A percentile compares a stretch with the other conserved stretches of the same genome.
These are phyloP conservation scores for Archivesica marissinica DNA, from an alignment of 1,140 invertebrate genomes.

Conservation along the genomic window DNA sequence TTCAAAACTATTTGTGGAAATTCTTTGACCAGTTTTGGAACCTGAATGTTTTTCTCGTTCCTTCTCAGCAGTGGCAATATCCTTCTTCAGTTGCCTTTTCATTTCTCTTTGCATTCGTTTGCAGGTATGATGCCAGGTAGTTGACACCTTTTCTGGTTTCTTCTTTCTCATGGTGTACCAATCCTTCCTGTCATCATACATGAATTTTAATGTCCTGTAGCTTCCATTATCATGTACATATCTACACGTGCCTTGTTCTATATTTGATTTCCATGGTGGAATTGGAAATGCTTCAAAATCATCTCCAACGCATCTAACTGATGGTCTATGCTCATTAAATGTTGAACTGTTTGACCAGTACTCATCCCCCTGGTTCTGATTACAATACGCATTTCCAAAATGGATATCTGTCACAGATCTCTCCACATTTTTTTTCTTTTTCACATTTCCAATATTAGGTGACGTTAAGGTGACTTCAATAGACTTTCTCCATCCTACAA, in stretches of 20 bases:
- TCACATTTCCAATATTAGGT: constrained; percentile 24
- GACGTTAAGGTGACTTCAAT: constrained; percentile 56
- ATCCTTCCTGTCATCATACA: constrained; percentile 65
- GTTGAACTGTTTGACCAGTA: constrained; percentile 30
- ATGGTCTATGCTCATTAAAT: constrained; percentile 25
- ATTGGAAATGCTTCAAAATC: constrained; percentile 64
- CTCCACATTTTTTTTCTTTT: constrained; percentile 56
- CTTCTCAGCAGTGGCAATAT: constrained; percentile 61
- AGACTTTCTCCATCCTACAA: constrained; percentile 68
- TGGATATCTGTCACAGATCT: constrained; percentile 50
- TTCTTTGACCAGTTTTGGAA: constrained; percentile 1
- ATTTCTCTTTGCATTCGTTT: constrained; percentile 72
- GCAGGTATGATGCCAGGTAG: constrained; percentile 67
- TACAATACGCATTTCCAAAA: constrained; percentile 17
- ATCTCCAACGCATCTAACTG: constrained; percentile 68
- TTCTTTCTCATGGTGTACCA: constrained; percentile 72
- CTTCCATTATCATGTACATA: constrained; percentile 78
- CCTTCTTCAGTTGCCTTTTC: constrained; percentile 68
- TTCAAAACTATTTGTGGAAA: constrained; percentile 39
- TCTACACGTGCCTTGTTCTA: constrained; percentile 77
- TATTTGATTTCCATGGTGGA: constrained; percentile 75
- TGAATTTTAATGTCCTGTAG: constrained; percentile 72
- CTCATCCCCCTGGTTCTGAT: constrained; percentile 35
- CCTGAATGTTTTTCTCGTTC: constrained; percentile 23
- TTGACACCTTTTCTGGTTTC: constrained; percentile 68